Conservation (phyloP, 2,113 vertebrate genomes). For the Macrotis lagotis region DNA sequence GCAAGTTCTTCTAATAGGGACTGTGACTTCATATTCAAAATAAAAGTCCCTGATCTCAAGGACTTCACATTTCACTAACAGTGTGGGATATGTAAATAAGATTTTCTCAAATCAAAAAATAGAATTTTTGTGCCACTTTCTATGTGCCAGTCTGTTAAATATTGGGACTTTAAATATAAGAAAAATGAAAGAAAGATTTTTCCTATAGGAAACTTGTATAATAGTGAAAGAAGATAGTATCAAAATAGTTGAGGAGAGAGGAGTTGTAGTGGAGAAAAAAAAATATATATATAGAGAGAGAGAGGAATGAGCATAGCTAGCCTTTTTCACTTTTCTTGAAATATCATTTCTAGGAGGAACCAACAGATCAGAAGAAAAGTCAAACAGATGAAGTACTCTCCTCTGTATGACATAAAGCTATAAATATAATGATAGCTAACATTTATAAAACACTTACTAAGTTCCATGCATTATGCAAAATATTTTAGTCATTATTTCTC, state of each 20-base stretch:
- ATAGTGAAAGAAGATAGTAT: not conserved
- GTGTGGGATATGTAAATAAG: not conserved
- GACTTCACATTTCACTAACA: not conserved
- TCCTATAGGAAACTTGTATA: not conserved
- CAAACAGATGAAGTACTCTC: not conserved
- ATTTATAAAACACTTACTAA: not conserved
- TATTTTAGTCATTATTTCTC: not conserved
- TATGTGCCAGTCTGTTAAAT: not conserved
- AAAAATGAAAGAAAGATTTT: not conserved
- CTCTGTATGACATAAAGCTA: not conserved
- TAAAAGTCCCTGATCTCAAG: not conserved
- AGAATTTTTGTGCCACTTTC: not conserved
- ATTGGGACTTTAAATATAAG: not conserved
- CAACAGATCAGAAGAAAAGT: not conserved
- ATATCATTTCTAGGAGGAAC: not conserved
- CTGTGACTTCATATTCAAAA: not conserved
- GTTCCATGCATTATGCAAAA: not conserved
- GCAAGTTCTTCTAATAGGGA: not conserved
- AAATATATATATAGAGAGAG: not conserved
- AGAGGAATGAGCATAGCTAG: not conserved
- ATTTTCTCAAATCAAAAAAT: not conserved
- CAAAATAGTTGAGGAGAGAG: not conserved
- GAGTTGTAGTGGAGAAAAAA: not conserved
- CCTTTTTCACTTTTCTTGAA: not conserved
- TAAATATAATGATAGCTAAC: no score